Base-by-base conservation (phyloP, 2,113 vertebrate species). In the Pituophis catenifer region DNA sequence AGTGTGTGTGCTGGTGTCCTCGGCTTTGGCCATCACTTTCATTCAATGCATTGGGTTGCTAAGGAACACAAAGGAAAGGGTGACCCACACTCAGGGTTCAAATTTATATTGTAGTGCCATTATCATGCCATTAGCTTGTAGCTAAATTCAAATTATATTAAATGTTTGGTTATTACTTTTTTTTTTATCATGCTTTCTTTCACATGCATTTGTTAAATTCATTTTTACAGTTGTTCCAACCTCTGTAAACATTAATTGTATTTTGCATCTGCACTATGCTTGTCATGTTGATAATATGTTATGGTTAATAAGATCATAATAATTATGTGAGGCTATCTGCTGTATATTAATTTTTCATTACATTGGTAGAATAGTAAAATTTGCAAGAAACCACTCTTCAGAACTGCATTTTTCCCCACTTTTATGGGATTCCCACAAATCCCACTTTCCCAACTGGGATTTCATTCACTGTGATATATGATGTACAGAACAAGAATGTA, bases 41-140 rank as follows among this genome's bases (percentile, higher is more conserved):
- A 91, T 15, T 95, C 97, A 97, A 93, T 95, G 93, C 96, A 94
- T 88, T 96, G 85, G 38, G 93, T 24, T 95, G 95, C 95, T 96
- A 94, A 94, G 94, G 94, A 38, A 95, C 59, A 96, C 94, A 94
- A 94, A 57, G 94, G 89, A 95, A 95, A 91, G 94, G 1, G 2
- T 92, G 95, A 95, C 91, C 87, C 88, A 94, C 0, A 0, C 38
- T 91, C 55, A 85, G 81, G 89, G 70, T 53, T 94, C 48, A 21
- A 59, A 92, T 62, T 93, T 19, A 91, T 53, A 88, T 62, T 90
- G 52, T 93, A 81, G 75, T 92, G 95, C 92, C 89, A 75, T 38
- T 93, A 92, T 93, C 96, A 97, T 97, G 96, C 95, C 91, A 88
- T 53, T 81, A 93, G 86, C 54, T 94, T 54, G 62, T 12, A 87